Evolutionary conservation across 2,888 invertebrate species (phyloP).

Genomic region (Hypomecis atomaria): DNA sequence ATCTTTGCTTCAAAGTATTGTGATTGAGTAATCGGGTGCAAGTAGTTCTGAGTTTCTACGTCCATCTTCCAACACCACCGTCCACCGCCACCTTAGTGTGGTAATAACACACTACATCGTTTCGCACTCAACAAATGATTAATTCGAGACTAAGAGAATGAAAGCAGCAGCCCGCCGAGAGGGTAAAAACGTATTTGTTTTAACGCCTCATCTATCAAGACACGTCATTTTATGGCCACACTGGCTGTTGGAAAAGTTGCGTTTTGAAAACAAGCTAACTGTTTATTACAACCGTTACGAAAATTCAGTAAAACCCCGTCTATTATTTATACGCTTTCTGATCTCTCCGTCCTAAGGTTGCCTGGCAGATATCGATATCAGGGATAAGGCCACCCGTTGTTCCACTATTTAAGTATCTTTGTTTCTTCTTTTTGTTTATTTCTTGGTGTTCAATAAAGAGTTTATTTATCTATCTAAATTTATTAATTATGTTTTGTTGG

Average conservation of each 20-base stretch:
- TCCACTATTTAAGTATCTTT: no score
- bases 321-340: no score
- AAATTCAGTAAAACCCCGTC: no score
- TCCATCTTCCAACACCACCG: slow-evolving; percentile 11
- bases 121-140: slow-evolving; percentile 77
- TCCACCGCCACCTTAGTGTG: slow-evolving; percentile 27
- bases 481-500: no score
- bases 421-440: no score
- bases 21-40: neutral
- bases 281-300: no score
- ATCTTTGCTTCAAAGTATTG: neutral
- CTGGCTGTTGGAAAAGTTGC: slow-evolving; percentile 21
- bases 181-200: slow-evolving; percentile 59
- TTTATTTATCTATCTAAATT: no score
- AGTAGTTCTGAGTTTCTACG: neutral
- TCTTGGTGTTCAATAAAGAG: no score
- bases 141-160: slow-evolving; percentile 59
- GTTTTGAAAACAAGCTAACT: neutral
- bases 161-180: slow-evolving; percentile 42
- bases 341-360: no score
- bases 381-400: no score
- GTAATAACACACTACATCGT: slow-evolving; percentile 61
- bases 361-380: no score
- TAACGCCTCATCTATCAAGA: slow-evolving; percentile 55
- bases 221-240: slow-evolving; percentile 34